A percentile compares a stretch with the other conserved stretches of the same genome.
phyloP scores from a whole-genome alignment of 2,113 vertebrate species.

The Tenrec ecaudatus region DNA sequence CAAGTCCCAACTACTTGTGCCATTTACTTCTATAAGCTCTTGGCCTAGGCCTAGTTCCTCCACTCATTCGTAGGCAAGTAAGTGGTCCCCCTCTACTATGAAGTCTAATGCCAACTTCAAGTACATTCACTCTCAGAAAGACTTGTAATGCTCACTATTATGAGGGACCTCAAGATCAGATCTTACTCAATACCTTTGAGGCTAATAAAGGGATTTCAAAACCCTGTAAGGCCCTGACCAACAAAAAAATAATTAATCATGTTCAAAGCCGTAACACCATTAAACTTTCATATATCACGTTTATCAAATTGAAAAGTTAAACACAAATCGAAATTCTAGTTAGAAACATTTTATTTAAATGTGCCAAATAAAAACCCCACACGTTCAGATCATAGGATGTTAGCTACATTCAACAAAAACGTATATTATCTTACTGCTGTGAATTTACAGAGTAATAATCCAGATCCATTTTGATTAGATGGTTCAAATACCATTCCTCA shows the following conservation, averaged over 20 bases:
- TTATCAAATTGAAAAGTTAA: slow-evolving; percentile 75
- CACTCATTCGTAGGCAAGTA: not conserved
- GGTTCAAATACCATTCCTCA: slow-evolving; percentile 86
- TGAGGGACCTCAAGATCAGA: not conserved
- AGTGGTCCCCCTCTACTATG: slow-evolving; percentile 34
- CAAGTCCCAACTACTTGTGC: not conserved
- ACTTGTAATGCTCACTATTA: slow-evolving; percentile 31
- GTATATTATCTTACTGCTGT: slow-evolving; percentile 88
- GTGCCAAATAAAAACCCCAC: slow-evolving; percentile 90
- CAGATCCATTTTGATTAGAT: slow-evolving; percentile 87
- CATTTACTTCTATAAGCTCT: slow-evolving; percentile 17
- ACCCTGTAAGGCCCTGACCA: slow-evolving; percentile 34
- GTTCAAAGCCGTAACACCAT: slow-evolving; percentile 42
- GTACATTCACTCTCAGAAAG: not conserved
- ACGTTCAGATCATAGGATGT: slow-evolving; percentile 88
- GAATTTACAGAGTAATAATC: slow-evolving; percentile 87
- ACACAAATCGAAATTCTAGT: slow-evolving; percentile 86
- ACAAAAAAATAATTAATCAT: slow-evolving; percentile 43
- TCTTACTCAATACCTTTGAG: slow-evolving; percentile 44
- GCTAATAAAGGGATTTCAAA: slow-evolving; percentile 54
- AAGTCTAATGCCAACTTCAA: slow-evolving; percentile 24
- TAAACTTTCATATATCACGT: slow-evolving; percentile 19
- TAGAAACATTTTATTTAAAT: slow-evolving; percentile 92
- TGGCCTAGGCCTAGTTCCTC: not conserved
- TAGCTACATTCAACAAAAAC: slow-evolving; percentile 89